These are phyloP conservation scores for Nesogale talazaci DNA, from an alignment of 2,113 vertebrate genomes.

Conservation along the genomic window DNA sequence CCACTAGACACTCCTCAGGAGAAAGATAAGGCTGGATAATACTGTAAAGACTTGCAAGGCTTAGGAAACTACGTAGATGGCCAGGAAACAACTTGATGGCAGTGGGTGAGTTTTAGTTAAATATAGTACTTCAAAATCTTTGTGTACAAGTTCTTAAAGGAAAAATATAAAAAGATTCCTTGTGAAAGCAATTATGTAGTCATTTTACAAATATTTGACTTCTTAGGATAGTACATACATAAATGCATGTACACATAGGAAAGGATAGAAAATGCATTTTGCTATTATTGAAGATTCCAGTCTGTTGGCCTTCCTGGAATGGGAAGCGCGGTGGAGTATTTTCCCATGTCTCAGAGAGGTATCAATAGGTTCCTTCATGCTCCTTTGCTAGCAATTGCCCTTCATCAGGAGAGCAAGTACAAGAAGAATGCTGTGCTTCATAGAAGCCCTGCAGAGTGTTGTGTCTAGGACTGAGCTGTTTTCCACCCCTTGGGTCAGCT, in stretches of 20 bases:
- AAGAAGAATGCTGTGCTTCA: not conserved
- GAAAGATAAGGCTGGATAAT: too few species aligned
- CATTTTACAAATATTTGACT: not conserved
- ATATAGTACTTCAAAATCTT: conserved; percentile 13
- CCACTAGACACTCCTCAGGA: too few species aligned
- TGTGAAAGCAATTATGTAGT: not conserved
- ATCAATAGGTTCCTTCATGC: conserved; percentile 62
- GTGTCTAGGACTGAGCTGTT: not conserved
- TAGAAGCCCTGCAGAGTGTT: not conserved
- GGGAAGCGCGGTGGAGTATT: conserved; percentile 7
- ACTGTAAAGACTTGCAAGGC: too few species aligned
- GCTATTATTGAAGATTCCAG: not conserved
- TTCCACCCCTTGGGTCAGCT: conserved; percentile 8
- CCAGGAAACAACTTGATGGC: too few species aligned
- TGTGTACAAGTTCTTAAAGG: conserved; percentile 32
- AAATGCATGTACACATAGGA: conserved; percentile 16
- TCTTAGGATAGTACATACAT: not conserved
- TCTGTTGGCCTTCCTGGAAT: not conserved
- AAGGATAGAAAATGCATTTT: not conserved
- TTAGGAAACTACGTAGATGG: too few species aligned
- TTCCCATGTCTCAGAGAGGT: conserved; percentile 46
- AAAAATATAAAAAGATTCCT: not conserved
- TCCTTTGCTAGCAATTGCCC: not conserved
- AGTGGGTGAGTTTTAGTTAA: not conserved
- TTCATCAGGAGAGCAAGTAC: not conserved